These are phyloP conservation scores for Phalloptychus januarius DNA, from an alignment of 2,797 vertebrate genomes.

Conservation along the genomic window DNA sequence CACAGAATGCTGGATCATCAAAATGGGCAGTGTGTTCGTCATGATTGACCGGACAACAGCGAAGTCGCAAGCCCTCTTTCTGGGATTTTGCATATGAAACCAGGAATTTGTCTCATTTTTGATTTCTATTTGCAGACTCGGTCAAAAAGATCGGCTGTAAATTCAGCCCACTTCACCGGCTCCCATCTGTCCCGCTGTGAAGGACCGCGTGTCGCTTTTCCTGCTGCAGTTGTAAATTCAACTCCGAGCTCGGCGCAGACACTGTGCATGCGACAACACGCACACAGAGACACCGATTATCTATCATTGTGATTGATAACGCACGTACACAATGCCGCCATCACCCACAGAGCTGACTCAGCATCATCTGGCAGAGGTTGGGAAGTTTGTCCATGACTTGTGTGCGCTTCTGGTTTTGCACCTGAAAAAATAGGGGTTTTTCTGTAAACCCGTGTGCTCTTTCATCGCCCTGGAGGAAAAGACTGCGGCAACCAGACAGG, in stretches of 20 bases:
- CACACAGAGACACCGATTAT: constrained; percentile 27
- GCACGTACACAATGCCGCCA: constrained; percentile 30
- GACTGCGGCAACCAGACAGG: constrained; percentile 43
- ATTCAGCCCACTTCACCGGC: constrained; percentile 6
- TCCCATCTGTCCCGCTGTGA: constrained; percentile 17
- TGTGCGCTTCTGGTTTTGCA: constrained; percentile 6
- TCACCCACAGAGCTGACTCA: constrained; percentile 46
- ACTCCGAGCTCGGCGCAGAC: constrained; percentile 1
- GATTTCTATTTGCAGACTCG: neutral
- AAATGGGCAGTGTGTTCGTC: neutral
- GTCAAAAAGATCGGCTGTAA: neutral
- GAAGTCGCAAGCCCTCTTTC: neutral
- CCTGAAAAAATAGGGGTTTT: neutral
- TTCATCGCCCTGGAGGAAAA: constrained; percentile 28
- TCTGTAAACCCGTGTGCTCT: constrained; percentile 5
- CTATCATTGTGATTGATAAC: constrained; percentile 58
- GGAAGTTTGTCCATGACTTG: constrained; percentile 22
- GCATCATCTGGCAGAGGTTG: constrained; percentile 37
- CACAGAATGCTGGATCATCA: neutral
- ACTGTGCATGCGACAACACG: neutral
- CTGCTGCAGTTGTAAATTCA: constrained; percentile 35
- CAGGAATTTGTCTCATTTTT: neutral
- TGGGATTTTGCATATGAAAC: neutral
- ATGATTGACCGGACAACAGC: neutral
- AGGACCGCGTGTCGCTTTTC: constrained; percentile 18